Percentiles rank a stretch among this genome's conserved stretches.
Evolutionary conservation across 2,888 invertebrate genomes (phyloP).

Genomic region (Sarcophaga carnaria): DNA sequence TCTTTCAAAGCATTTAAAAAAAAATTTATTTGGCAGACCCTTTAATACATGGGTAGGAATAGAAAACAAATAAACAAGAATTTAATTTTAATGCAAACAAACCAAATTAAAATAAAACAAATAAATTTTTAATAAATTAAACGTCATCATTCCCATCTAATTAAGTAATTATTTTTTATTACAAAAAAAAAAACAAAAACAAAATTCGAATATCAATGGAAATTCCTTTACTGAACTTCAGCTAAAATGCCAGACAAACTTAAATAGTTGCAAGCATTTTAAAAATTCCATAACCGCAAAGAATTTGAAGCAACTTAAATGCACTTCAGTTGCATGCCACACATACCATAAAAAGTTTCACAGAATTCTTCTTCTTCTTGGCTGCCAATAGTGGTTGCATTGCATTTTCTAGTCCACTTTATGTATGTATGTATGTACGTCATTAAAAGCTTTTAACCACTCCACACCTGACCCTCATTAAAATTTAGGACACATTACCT

Average conservation of each 20-base stretch:
- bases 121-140: too few relatives aligned
- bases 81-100: too few relatives aligned
- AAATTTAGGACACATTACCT: slow-evolving; percentile 39
- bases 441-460: slow-evolving; percentile 31
- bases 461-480: slow-evolving; percentile 33
- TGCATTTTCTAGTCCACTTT: not conserved
- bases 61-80: too few relatives aligned
- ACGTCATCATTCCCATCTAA: too few relatives aligned
- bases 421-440: not conserved
- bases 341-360: not conserved
- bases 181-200: not conserved
- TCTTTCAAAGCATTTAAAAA: too few relatives aligned
- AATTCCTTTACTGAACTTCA: not conserved
- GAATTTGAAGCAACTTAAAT: slow-evolving; percentile 8
- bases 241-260: not conserved
- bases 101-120: too few relatives aligned
- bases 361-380: not conserved
- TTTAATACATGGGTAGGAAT: not conserved
- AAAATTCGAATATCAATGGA: too few relatives aligned
- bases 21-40: too few relatives aligned
- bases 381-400: not conserved
- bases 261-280: slow-evolving; percentile 2
- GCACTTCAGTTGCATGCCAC: not conserved
- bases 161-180: too few relatives aligned
- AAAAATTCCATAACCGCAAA: slow-evolving; percentile 20